Conservation (phyloP, 2,888 invertebrate genomes). For the Microctonus hyperodae region DNA sequence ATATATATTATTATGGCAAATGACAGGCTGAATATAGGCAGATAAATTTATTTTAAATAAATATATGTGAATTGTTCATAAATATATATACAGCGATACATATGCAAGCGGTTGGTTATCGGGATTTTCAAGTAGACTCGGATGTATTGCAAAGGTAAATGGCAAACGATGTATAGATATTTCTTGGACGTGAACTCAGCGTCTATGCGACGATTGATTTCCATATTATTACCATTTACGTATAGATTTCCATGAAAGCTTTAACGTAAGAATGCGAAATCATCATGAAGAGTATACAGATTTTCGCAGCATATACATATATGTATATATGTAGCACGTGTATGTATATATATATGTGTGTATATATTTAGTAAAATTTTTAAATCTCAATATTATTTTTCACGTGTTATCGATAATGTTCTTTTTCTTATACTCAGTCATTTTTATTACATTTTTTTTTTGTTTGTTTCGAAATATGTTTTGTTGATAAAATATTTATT, state of each 20-base stretch:
- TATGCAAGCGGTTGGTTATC: neutral
- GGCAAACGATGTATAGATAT: conserved; percentile 17
- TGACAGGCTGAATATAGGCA: neutral
- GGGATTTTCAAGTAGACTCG: neutral
- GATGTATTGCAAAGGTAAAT: conserved; percentile 34
- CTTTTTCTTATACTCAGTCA: neutral
- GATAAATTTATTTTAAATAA: neutral
- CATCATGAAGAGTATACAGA: conserved; percentile 19
- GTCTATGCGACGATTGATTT: conserved; percentile 41
- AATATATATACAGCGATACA: conserved; percentile 2
- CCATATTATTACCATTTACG: conserved; percentile 50
- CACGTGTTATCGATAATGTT: neutral
- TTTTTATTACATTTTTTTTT: no score
- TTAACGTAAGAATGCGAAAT: conserved; percentile 42
- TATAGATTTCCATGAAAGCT: conserved; percentile 41
- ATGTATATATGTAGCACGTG: no score
- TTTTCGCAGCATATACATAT: no score
- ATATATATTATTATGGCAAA: neutral
- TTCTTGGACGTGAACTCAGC: neutral
- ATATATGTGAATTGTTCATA: neutral
- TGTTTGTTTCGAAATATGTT: no score
- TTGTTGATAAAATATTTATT: no score
- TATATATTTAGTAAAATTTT: neutral
- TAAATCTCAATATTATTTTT: conserved; percentile 23
- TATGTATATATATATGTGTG: no score